Evolutionary conservation across 2,888 invertebrate genomes (phyloP).

Genomic region (Cosmopolites sordidus): DNA sequence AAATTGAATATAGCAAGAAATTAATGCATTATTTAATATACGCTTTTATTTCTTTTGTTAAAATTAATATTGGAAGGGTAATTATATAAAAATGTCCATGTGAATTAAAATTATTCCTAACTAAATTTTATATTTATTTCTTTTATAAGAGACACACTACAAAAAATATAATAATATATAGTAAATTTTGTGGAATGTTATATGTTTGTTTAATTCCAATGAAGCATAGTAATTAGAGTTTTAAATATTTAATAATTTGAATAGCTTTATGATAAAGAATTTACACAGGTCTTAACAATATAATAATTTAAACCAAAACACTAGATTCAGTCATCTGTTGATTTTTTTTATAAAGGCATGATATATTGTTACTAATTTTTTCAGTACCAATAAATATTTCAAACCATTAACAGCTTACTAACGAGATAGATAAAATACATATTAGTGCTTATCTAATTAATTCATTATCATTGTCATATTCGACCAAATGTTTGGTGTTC

Average conservation of each 20-base stretch:
- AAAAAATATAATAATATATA: slow-evolving; percentile 4
- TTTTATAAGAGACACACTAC: background rate
- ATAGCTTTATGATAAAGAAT: slow-evolving; percentile 4
- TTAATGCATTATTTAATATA: background rate
- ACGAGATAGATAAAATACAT: slow-evolving; percentile 3
- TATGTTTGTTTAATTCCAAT: slow-evolving; percentile 3
- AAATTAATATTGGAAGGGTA: slow-evolving; percentile 22
- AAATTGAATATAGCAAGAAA: too few species aligned
- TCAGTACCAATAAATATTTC: slow-evolving; percentile 11
- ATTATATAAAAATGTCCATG: background rate
- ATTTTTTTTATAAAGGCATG: slow-evolving; percentile 12
- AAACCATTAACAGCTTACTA: slow-evolving; percentile 11
- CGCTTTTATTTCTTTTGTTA: slow-evolving; percentile 17
- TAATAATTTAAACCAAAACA: slow-evolving; percentile 10
- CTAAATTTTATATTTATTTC: background rate
- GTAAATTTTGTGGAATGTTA: slow-evolving; percentile 7
- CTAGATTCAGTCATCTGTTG: slow-evolving; percentile 15
- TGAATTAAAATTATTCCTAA: background rate
- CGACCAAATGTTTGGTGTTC: too few species aligned
- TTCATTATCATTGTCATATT: too few species aligned
- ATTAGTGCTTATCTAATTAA: too few species aligned
- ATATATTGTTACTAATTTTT: slow-evolving; percentile 14
- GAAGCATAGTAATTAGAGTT: background rate
- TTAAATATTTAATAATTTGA: slow-evolving; percentile 6
- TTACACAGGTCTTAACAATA: slow-evolving; percentile 14